phyloP scores from a whole-genome alignment of 2,113 vertebrate species.

The Prionailurus viverrinus region DNA sequence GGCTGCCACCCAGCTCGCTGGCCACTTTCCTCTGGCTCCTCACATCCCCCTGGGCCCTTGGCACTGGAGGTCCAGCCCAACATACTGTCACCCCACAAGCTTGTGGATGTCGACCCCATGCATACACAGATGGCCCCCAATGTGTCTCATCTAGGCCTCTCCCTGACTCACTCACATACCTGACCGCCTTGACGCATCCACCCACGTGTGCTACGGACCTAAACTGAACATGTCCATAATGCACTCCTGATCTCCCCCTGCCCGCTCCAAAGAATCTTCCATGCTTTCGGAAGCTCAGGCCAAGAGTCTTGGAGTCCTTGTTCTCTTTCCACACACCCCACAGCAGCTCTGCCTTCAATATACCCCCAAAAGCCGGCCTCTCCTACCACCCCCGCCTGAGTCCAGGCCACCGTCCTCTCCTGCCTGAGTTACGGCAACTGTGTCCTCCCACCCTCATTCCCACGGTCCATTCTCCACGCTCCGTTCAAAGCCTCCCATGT shows the following conservation, averaged over 20 bases:
- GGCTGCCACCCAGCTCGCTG: not conserved
- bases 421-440: not conserved
- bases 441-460: not conserved
- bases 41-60: not conserved
- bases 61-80: not conserved
- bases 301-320: not conserved
- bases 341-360: not conserved
- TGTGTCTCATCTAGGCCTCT: not conserved
- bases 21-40: not conserved
- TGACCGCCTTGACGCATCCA: not conserved
- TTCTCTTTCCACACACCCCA: not conserved
- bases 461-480: not conserved
- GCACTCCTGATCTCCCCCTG: not conserved
- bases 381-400: not conserved
- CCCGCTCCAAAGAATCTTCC: not conserved
- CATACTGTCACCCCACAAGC: not conserved
- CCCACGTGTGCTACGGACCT: rapidly evolving
- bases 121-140: not conserved
- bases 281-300: not conserved
- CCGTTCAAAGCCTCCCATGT: not conserved
- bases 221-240: not conserved
- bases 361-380: not conserved
- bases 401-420: not conserved
- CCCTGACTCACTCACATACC: not conserved
- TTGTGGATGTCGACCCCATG: too few relatives aligned